Evolutionary conservation across 2,888 invertebrate species (phyloP), one percentile per base, ranked within the genome.

Genomic region (Anorthoa munda): DNA sequence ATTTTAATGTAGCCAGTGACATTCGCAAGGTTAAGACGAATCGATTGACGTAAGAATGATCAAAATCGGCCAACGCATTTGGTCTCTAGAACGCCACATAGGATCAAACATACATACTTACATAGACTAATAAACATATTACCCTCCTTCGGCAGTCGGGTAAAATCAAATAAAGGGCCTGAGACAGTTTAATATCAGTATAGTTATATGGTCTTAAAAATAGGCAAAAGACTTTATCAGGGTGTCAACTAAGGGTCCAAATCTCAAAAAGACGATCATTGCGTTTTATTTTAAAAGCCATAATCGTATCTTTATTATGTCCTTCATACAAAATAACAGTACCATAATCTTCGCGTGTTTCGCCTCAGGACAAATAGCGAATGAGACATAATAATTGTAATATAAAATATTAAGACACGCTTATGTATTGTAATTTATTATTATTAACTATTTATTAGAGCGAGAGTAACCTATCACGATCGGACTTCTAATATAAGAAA

Each of bases 321-420:
- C 26, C 13, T 50, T n/a, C 48, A 26, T 53, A 51, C 39, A 39
- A 51, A 63, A 45, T 68, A 72, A 68, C 66, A 55, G 63, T 66
- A 74, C 50, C 13, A 51, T 21, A 60, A 26, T 66, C 56, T 69
- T 56, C 23, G 66, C 82, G 82, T 77, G 66, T 12, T 26, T 60
- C 18, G 81, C 81, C 78, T 60, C 63, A 61, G 73, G 81, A 58
- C 45, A 73, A 70, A 77, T 70, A 51, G 56, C 39, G 72, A 65
- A 71, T 79, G 64, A 63, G 81, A 79, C 63, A 64, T 70, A 63
- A 75, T 69, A 80, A 79, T 81, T 75, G 26, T 63, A 75, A 21
- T 70, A 77, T 77, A 70, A 73, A 77, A 67, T 77, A 82, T 77
- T 77, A 82, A 26, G 66, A 64, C 77, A 67, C 46, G 67, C 61